phyloP scores from a whole-genome alignment of 2,888 invertebrate species.

The Gerris lacustris region DNA sequence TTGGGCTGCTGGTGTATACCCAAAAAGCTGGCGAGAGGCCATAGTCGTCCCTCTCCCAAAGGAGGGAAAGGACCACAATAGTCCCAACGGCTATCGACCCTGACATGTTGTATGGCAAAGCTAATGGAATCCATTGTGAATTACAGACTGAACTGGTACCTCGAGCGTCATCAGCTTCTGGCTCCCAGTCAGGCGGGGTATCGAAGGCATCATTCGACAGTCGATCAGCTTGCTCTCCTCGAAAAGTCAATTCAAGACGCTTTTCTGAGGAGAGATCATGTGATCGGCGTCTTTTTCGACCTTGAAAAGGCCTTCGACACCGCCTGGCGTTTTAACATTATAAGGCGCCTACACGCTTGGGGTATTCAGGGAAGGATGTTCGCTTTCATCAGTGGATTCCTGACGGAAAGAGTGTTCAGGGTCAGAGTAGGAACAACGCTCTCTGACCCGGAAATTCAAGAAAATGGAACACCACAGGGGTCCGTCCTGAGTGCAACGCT shows the following conservation, averaged over 20 bases:
- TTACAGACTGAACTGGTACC: not conserved
- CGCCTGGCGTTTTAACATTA: too few species aligned
- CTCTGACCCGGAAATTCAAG: too few species aligned
- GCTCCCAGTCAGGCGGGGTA: not conserved
- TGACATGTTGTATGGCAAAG: not conserved
- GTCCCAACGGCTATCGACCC: not conserved
- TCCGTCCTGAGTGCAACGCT: too few species aligned
- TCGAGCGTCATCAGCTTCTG: not conserved
- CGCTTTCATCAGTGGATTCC: too few species aligned
- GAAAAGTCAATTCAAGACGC: slow-evolving; percentile 1
- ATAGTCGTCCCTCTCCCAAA: not conserved
- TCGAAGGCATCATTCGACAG: not conserved
- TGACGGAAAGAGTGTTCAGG: too few species aligned
- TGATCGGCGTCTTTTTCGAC: not conserved
- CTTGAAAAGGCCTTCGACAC: too few species aligned
- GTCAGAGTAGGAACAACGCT: too few species aligned
- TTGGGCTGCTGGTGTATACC: not conserved
- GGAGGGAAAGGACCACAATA: not conserved
- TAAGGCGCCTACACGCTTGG: too few species aligned
- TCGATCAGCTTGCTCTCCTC: slow-evolving; percentile 1
- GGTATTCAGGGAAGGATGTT: too few species aligned
- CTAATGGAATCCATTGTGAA: not conserved
- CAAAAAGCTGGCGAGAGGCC: not conserved
- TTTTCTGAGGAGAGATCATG: not conserved
- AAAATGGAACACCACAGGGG: too few species aligned